A percentile compares a stretch with the other conserved stretches of the same genome.
These are phyloP conservation scores for Fabriciana adippe DNA, from an alignment of 2,888 invertebrate species.

Conservation along the genomic window DNA sequence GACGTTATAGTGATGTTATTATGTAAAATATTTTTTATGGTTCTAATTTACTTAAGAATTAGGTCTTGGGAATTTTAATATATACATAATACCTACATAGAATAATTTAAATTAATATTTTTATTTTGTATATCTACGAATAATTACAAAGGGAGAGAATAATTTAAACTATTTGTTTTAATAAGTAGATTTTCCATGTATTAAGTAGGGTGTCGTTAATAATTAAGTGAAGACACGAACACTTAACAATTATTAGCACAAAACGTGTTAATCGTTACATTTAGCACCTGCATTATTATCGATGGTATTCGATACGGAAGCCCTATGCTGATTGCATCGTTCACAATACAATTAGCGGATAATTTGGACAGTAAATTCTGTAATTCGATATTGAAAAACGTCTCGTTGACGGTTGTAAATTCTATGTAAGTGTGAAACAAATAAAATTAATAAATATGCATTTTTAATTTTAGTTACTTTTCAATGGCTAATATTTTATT, in stretches of 20 bases:
- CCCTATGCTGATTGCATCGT: constrained; percentile 26
- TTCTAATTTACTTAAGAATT: not conserved
- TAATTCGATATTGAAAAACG: constrained; percentile 15
- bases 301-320: constrained; percentile 36
- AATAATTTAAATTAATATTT: not conserved
- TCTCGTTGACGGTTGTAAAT: too few species aligned
- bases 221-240: not conserved
- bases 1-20: not conserved
- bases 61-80: not conserved
- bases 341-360: constrained; percentile 23
- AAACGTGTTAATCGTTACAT: constrained; percentile 25
- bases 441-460: too few species aligned
- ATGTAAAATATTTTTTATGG: not conserved
- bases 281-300: constrained; percentile 21
- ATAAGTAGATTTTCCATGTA: not conserved
- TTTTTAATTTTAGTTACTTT: too few species aligned
- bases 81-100: not conserved
- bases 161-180: not conserved
- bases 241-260: not conserved
- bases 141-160: too few species aligned
- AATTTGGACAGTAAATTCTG: constrained; percentile 20
- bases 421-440: too few species aligned
- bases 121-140: not conserved
- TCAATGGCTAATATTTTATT: too few species aligned
- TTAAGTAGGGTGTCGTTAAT: too few species aligned